A percentile compares a stretch with the other conserved stretches of the same genome.
These are phyloP conservation scores for Baronia brevicornis DNA, from an alignment of 2,888 invertebrate species.

Conservation along the genomic window DNA sequence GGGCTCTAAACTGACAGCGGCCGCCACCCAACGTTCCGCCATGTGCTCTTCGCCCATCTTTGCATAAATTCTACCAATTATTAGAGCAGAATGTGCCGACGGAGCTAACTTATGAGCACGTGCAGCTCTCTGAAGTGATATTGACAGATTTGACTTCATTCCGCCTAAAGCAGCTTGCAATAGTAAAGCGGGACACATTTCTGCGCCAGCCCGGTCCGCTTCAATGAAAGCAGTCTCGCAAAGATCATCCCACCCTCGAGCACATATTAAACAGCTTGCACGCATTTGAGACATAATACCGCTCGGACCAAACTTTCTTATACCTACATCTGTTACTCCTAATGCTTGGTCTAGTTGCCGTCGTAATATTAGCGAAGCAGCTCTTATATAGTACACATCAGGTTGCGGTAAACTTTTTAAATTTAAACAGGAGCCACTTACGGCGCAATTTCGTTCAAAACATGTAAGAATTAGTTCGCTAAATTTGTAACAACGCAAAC, in stretches of 20 bases:
- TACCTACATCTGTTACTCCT: conserved; percentile 32
- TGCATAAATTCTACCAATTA: conserved; percentile 46
- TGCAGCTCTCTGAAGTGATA: conserved; percentile 55
- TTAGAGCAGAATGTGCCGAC: conserved; percentile 48
- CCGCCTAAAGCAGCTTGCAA: conserved; percentile 43
- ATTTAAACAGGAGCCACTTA: conserved; percentile 33
- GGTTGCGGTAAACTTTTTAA: conserved; percentile 21
- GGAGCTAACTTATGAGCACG: conserved; percentile 52
- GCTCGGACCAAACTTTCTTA: conserved; percentile 46
- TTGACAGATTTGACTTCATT: conserved; percentile 32
- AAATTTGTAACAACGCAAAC: conserved; percentile 54
- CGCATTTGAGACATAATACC: conserved; percentile 51
- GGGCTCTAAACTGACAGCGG: conserved; percentile 54
- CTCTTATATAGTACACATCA: conserved; percentile 49
- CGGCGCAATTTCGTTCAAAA: conserved; percentile 41
- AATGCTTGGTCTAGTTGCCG: conserved; percentile 38
- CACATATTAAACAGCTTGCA: conserved; percentile 37
- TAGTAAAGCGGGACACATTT: conserved; percentile 38
- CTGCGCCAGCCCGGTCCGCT: conserved; percentile 46
- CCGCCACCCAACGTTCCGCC: conserved; percentile 57
- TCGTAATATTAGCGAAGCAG: conserved; percentile 43
- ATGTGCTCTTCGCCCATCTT: conserved; percentile 36
- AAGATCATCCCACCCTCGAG: conserved; percentile 45
- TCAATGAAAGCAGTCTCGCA: conserved; percentile 43
- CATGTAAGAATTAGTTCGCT: conserved; percentile 45